Percentiles rank a stretch among this genome's conserved stretches.
Conservation (phyloP, 2,113 vertebrate genomes). For the Antechinus flavipes region DNA sequence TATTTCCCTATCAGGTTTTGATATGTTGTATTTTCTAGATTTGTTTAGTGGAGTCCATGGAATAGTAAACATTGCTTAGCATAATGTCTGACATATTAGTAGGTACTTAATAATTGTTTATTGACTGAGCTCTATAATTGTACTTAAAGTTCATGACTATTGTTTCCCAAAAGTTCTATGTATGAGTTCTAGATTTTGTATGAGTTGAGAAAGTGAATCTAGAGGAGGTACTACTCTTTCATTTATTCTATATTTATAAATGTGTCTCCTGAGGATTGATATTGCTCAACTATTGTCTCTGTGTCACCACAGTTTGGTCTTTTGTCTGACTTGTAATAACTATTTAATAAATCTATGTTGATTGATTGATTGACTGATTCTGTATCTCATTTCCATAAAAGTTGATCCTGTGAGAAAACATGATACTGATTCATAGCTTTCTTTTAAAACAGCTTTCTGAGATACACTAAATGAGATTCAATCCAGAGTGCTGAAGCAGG, state of each 20-base stretch:
- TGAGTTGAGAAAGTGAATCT: background rate
- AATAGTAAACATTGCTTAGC: background rate
- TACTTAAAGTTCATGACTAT: background rate
- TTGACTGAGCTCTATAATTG: background rate
- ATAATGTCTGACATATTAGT: background rate
- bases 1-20: background rate
- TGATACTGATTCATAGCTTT: background rate
- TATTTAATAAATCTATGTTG: background rate
- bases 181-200: background rate
- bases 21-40: background rate
- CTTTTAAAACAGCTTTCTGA: background rate
- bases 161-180: background rate
- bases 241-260: background rate
- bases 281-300: background rate
- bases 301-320: background rate
- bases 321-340: background rate
- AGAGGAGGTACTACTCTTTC: background rate
- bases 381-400: background rate
- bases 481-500: conserved; percentile 10
- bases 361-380: background rate
- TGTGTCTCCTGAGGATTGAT: background rate
- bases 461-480: background rate
- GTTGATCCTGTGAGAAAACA: background rate
- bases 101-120: background rate
- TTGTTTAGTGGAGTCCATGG: background rate